These are phyloP conservation scores for Lordiphosa stackelbergi DNA, from an alignment of 1,140 invertebrate species.

Conservation along the genomic window DNA sequence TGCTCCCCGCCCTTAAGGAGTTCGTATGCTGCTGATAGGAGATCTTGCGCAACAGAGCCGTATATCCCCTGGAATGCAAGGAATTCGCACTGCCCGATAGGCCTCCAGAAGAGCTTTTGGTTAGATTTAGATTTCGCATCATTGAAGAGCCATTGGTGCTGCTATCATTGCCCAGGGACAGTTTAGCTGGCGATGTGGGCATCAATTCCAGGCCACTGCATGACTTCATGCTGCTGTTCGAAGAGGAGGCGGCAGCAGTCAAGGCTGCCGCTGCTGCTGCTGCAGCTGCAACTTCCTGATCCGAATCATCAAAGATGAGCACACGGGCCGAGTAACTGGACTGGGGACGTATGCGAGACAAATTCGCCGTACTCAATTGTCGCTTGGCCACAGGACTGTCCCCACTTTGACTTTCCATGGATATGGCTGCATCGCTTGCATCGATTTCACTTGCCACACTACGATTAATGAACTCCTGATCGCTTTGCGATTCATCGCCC, in stretches of 20 bases:
- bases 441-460: constrained; percentile 60
- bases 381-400: constrained; percentile 66
- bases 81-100: constrained; percentile 66
- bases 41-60: constrained; percentile 63
- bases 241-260: constrained; percentile 9
- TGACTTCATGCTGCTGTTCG: constrained; percentile 30
- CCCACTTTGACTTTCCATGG: constrained; percentile 47
- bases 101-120: constrained; percentile 71
- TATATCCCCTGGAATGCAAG: constrained; percentile 60
- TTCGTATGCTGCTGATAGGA: constrained; percentile 75
- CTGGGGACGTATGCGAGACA: constrained; percentile 66
- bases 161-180: constrained; percentile 46
- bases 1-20: constrained; percentile 62
- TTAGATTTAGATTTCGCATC: constrained; percentile 64
- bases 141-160: constrained; percentile 54
- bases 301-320: constrained; percentile 71
- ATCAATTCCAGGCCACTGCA: constrained; percentile 60
- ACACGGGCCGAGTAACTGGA: constrained; percentile 73
- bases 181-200: constrained; percentile 56
- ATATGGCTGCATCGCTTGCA: constrained; percentile 29
- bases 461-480: constrained; percentile 47
- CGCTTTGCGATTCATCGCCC: constrained; percentile 26
- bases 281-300: constrained; percentile 57
- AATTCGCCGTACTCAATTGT: constrained; percentile 57
- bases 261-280: constrained; percentile 21